Evolutionary conservation across 2,113 vertebrate species (phyloP).

Genomic region (Callionymus lyra): DNA sequence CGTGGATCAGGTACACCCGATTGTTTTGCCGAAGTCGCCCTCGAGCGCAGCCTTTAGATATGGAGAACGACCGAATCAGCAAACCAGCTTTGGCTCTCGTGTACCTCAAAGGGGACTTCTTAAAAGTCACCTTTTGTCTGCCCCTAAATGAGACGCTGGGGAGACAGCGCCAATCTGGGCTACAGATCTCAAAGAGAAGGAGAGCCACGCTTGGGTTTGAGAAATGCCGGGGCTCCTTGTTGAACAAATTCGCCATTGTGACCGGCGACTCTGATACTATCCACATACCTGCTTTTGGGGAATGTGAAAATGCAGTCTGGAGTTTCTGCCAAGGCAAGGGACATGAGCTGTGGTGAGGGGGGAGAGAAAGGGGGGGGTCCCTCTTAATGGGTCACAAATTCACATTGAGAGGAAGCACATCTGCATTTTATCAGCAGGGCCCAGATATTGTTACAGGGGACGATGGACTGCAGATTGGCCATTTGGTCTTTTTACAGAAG

Average conservation of each 20-base stretch:
- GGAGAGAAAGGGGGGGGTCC: conserved; percentile 64
- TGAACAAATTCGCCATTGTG: conserved; percentile 68
- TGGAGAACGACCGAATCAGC: conserved; percentile 33
- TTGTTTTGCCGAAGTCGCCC: conserved; percentile 2
- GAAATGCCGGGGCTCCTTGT: conserved; percentile 61
- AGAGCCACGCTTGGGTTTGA: conserved; percentile 59
- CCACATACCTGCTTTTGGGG: conserved; percentile 64
- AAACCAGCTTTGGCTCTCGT: conserved; percentile 44
- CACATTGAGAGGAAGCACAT: conserved; percentile 89
- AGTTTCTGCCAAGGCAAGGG: conserved; percentile 70
- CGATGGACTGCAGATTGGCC: conserved; percentile 95
- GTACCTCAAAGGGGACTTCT: conserved; percentile 55
- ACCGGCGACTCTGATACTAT: conserved; percentile 60
- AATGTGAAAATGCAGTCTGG: conserved; percentile 55
- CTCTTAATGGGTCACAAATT: conserved; percentile 93
- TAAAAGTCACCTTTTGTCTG: conserved; percentile 63
- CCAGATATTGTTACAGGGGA: conserved; percentile 94
- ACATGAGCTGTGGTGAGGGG: conserved; percentile 45
- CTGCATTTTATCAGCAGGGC: conserved; percentile 97
- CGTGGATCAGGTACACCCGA: conserved; percentile 1
- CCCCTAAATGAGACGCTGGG: conserved; percentile 57
- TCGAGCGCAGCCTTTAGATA: conserved; percentile 32
- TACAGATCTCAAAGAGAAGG: conserved; percentile 55
- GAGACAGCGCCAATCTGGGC: conserved; percentile 54
- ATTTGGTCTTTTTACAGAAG: conserved; percentile 86